Evolutionary conservation across 2,888 invertebrate species (phyloP), one percentile per base, ranked within the genome.

Genomic region (Protodeltote pygarga): DNA sequence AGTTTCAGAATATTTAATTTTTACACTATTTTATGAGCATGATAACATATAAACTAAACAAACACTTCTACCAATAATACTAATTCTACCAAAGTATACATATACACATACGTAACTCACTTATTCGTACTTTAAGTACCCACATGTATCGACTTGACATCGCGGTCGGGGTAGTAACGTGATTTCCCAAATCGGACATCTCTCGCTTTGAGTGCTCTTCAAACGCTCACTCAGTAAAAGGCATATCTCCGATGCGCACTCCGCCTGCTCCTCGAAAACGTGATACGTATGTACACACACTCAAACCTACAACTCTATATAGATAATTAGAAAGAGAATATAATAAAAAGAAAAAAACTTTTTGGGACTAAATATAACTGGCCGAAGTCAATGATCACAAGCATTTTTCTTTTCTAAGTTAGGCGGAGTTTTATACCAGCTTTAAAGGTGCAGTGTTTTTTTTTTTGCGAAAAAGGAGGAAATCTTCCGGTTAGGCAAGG

Each of bases 181-280:
- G 85, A 88, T 91, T 91, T 89, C 81, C 85, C 78, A 87, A 90
- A 91, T 88, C 84, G 85, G 83, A 74, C 81, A 77, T 80, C 83
- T 79, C 82, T 78, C 68, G 58, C 74, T 77, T 76, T 80, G 81
- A 90, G 90, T 86, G 88, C 88, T 85, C 85, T 89, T 79, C 75
- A 84, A 81, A 77, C 75, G 75, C 57, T 72, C 61, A 51, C 61
- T 65, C 72, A 67, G 78, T 80, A 80, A 83, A 84, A 83, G 83
- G 83, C 77, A 75, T 77, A 78, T 80, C 73, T 74, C 65, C 61
- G 77, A 71, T 73, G 68, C 65, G 64, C 72, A 75, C 77, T 79
- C 76, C 68, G 66, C 71, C 65, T 42, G 61, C 66, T 71, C 57
- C 78, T 80, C 73, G 65, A 74, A 72, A 81, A 81, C 71, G 63